These are phyloP conservation scores for Cryptotis parvus DNA, from an alignment of 2,113 vertebrate genomes.

Conservation along the genomic window DNA sequence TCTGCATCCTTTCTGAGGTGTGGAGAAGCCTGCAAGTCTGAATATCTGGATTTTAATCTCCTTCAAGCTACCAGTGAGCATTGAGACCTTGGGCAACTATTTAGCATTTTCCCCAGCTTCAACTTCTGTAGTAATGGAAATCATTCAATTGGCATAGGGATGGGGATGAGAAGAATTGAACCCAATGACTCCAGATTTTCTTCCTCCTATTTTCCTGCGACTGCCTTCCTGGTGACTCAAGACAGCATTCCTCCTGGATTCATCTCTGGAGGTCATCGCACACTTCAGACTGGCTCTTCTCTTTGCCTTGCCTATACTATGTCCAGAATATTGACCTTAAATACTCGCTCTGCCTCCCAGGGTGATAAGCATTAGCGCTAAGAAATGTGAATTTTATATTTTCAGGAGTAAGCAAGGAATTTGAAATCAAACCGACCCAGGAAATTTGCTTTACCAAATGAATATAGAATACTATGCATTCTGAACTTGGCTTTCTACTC, in stretches of 20 bases:
- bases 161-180: not conserved
- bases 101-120: not conserved
- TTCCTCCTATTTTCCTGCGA: not conserved
- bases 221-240: not conserved
- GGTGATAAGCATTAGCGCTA: not conserved
- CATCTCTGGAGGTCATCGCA: not conserved
- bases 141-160: not conserved
- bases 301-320: not conserved
- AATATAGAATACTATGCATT: not conserved
- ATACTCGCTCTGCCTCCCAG: not conserved
- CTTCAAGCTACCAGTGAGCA: not conserved
- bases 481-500: not conserved
- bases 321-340: not conserved
- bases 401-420: not conserved
- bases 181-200: not conserved
- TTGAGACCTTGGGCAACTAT: not conserved
- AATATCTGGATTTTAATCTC: conserved; percentile 3
- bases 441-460: not conserved
- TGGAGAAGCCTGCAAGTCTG: not conserved
- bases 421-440: not conserved
- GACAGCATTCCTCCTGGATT: not conserved
- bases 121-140: not conserved
- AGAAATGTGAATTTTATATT: not conserved
- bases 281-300: not conserved
- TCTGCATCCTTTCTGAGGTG: not conserved